Evolutionary conservation across 2,113 vertebrate species (phyloP).

Genomic region (Marmota monax): DNA sequence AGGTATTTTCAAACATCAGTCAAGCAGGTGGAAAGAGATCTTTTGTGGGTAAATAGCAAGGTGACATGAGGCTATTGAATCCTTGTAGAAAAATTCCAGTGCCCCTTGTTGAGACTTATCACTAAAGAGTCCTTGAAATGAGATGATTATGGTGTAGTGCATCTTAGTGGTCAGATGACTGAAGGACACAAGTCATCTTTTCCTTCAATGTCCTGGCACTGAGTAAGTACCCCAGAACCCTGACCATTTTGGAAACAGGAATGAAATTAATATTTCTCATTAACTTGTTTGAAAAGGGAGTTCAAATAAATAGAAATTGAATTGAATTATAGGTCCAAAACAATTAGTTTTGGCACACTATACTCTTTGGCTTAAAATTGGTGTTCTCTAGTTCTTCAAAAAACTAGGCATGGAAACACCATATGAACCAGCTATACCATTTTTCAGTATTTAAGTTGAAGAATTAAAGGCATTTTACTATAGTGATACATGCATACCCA

Average conservation of each 20-base stretch:
- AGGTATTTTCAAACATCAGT: not conserved
- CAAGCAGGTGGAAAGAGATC: not conserved
- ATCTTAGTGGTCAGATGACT: not conserved
- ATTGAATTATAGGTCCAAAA: slow-evolving; percentile 2
- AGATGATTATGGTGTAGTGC: not conserved
- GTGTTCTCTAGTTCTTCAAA: not conserved
- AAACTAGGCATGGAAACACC: too few species aligned
- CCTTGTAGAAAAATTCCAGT: not conserved
- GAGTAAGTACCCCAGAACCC: not conserved
- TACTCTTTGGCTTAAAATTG: not conserved
- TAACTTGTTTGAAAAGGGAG: not conserved
- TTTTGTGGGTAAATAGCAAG: not conserved
- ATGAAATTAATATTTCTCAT: not conserved
- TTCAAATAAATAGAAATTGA: slow-evolving; percentile 52
- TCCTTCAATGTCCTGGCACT: not conserved
- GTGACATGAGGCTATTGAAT: not conserved
- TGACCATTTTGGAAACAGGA: not conserved
- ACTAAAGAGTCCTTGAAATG: not conserved
- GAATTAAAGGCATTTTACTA: too few species aligned
- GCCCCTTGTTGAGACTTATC: not conserved
- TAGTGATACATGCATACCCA: too few species aligned
- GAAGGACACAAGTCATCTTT: not conserved
- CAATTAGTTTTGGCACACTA: not conserved
- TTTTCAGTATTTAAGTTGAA: too few species aligned
- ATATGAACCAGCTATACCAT: too few species aligned